Percentiles rank a stretch among this genome's conserved stretches.
phyloP scores from a whole-genome alignment of 2,888 invertebrate genomes.

The Eupithecia exiguata region DNA sequence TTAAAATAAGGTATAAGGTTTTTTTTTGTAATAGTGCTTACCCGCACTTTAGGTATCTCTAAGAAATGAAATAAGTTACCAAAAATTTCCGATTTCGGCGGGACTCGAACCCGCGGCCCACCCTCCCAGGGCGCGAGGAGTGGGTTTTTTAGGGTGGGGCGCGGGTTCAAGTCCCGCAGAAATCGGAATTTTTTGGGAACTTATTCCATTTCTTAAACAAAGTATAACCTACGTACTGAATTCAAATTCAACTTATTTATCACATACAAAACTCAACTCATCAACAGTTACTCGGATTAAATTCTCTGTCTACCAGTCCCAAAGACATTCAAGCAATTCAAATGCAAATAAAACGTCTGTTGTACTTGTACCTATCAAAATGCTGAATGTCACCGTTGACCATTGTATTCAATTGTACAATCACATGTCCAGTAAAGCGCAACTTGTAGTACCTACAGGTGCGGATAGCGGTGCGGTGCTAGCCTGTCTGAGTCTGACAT shows the following conservation, averaged over 20 bases:
- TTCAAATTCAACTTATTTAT: not conserved
- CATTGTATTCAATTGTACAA: slow-evolving; percentile 14
- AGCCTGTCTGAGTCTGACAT: slow-evolving; percentile 17
- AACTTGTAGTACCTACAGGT: slow-evolving; percentile 2
- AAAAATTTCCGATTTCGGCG: too few relatives aligned
- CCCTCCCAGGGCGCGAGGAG: too few relatives aligned
- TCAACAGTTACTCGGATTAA: not conserved
- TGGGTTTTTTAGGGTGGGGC: too few relatives aligned
- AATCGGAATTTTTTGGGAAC: too few relatives aligned
- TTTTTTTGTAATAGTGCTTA: too few relatives aligned
- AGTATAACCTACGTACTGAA: not conserved
- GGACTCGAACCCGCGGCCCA: too few relatives aligned
- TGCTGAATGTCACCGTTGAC: not conserved
- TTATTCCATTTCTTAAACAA: too few relatives aligned
- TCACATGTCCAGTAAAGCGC: slow-evolving; percentile 9
- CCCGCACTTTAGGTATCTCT: too few relatives aligned
- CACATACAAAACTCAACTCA: not conserved
- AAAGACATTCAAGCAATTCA: slow-evolving; percentile 3
- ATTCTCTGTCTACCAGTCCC: not conserved
- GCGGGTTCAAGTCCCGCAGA: too few relatives aligned
- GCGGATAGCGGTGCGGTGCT: not conserved
- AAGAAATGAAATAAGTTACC: too few relatives aligned
- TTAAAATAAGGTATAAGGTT: too few relatives aligned
- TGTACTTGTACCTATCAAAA: not conserved
- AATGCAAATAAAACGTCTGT: slow-evolving; percentile 2